Conservation (phyloP, 2,888 invertebrate species). For the Oscheius sp. region DNA sequence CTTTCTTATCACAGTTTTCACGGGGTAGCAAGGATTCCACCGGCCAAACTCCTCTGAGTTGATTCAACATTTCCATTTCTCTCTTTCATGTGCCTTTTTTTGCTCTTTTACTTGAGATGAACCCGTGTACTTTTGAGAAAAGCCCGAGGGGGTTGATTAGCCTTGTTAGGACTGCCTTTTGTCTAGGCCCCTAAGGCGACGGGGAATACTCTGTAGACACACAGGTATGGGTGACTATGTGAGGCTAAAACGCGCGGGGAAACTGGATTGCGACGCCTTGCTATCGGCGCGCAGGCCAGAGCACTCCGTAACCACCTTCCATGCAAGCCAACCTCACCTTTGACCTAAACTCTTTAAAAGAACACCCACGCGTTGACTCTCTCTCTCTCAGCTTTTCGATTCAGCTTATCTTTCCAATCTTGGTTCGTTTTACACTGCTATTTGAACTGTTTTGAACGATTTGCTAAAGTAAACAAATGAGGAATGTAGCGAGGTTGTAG, state of each 20-base stretch:
- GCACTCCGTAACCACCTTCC: constrained; percentile 29
- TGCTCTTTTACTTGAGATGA: background rate
- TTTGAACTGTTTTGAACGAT: too few relatives aligned
- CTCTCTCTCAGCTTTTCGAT: too few relatives aligned
- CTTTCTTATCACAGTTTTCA: background rate
- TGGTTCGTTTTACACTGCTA: too few relatives aligned
- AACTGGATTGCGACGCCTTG: constrained; percentile 31
- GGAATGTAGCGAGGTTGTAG: too few relatives aligned
- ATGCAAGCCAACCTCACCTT: constrained; percentile 21
- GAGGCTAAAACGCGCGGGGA: constrained; percentile 30
- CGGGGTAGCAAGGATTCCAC: background rate
- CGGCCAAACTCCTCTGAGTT: background rate
- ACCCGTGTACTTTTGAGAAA: background rate
- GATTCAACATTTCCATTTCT: background rate
- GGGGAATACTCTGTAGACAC: constrained; percentile 27
- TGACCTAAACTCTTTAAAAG: constrained; percentile 1
- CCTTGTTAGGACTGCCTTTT: background rate
- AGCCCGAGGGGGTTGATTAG: background rate
- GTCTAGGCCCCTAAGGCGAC: background rate
- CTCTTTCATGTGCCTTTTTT: background rate
- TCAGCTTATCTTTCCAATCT: too few relatives aligned
- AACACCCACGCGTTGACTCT: too few relatives aligned
- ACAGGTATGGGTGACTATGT: constrained; percentile 31
- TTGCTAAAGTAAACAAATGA: too few relatives aligned
- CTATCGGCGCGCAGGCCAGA: constrained; percentile 31